phyloP scores from a whole-genome alignment of 1,140 invertebrate species.

The Papilio xuthus region DNA sequence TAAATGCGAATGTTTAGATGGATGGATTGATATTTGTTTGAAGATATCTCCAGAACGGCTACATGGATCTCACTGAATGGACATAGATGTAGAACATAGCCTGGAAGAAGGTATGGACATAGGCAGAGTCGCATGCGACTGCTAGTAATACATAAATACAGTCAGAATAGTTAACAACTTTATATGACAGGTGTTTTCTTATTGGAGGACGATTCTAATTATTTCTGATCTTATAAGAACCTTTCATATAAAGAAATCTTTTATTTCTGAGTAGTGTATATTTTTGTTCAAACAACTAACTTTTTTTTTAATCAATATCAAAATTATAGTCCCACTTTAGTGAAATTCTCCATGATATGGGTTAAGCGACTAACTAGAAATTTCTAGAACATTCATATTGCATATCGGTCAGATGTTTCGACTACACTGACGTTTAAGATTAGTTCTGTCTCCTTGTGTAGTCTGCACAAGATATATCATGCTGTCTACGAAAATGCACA shows the following conservation, averaged over 20 bases:
- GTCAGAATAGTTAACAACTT: neutral
- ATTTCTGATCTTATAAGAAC: neutral
- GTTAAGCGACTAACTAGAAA: neutral
- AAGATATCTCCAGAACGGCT: too few relatives aligned
- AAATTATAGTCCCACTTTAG: neutral
- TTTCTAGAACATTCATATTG: neutral
- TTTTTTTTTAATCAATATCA: neutral
- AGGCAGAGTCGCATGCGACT: too few relatives aligned
- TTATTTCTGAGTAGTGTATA: too few relatives aligned
- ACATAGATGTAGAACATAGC: too few relatives aligned
- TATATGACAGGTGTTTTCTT: neutral
- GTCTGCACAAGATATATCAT: conserved; percentile 8
- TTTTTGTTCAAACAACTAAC: too few relatives aligned
- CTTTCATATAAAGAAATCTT: neutral
- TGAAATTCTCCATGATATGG: neutral
- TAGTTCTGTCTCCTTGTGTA: conserved; percentile 5
- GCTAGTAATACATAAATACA: neutral
- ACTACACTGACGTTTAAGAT: conserved; percentile 9
- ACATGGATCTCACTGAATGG: too few relatives aligned
- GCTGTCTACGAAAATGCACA: conserved; percentile 15
- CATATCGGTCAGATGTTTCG: neutral
- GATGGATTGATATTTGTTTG: too few relatives aligned
- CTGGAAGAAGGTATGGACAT: too few relatives aligned
- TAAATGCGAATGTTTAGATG: too few relatives aligned
- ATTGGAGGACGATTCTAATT: neutral